These are phyloP conservation scores for Priapulus caudatus DNA, from an alignment of 2,888 invertebrate genomes.

Conservation along the genomic window DNA sequence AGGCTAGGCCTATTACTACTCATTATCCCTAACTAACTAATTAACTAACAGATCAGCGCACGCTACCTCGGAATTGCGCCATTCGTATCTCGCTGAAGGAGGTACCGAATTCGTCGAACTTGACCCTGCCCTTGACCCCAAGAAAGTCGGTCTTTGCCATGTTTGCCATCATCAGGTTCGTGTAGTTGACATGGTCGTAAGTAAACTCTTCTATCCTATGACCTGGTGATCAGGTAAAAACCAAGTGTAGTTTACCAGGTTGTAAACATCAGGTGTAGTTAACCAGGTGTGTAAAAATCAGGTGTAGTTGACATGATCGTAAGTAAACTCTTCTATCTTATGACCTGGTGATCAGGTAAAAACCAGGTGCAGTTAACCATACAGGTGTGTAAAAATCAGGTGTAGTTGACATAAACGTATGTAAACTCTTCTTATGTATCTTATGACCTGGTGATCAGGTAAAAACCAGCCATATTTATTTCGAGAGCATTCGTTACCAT, in stretches of 20 bases:
- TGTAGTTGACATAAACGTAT: background rate
- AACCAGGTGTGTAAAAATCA: background rate
- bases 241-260: no score
- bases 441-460: no score
- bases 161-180: background rate
- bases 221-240: no score
- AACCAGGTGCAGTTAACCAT: no score
- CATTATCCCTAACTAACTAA: no score
- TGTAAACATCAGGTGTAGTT: no score
- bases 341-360: no score
- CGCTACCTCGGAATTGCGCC: constrained; percentile 3
- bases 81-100: background rate
- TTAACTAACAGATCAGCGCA: no score
- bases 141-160: background rate
- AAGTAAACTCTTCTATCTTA: background rate
- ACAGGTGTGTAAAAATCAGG: background rate
- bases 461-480: no score
- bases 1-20: no score
- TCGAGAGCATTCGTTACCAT: no score
- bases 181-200: background rate
- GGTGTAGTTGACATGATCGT: background rate
- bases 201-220: background rate
- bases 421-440: background rate
- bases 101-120: background rate
- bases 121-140: background rate